A percentile compares a stretch with the other conserved stretches of the same genome.
Conservation (phyloP, 2,888 invertebrate genomes). For the Scaptomyza flava region DNA sequence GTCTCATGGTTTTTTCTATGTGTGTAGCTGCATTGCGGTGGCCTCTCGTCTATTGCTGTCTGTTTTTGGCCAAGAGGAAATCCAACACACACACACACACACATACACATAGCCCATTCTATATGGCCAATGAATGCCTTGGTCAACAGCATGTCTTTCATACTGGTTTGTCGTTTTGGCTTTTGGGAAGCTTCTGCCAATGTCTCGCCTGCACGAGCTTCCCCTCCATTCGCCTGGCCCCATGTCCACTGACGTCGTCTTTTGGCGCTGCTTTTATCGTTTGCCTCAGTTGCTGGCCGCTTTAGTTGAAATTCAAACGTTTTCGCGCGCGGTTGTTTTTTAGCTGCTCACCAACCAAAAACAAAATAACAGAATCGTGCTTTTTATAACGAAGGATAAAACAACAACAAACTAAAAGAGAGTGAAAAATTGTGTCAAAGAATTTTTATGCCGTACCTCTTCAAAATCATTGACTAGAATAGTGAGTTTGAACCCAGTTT, state of each 20-base stretch:
- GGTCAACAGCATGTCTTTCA: slow-evolving; percentile 47
- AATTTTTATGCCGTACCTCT: slow-evolving; percentile 20
- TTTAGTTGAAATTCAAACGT: slow-evolving; percentile 81
- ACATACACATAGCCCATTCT: slow-evolving; percentile 9
- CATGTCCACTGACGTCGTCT: slow-evolving; percentile 42
- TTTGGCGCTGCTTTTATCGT: slow-evolving; percentile 64
- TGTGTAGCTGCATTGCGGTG: neutral
- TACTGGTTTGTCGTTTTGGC: slow-evolving; percentile 69
- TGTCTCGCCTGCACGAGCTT: slow-evolving; percentile 38
- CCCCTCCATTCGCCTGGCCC: neutral
- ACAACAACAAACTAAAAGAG: slow-evolving; percentile 21
- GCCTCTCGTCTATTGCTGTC: slow-evolving; percentile 19
- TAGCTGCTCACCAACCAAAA: slow-evolving; percentile 12
- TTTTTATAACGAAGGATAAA: slow-evolving; percentile 42
- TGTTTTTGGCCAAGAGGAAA: slow-evolving; percentile 56
- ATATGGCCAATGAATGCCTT: slow-evolving; percentile 14
- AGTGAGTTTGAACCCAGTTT: slow-evolving; percentile 44
- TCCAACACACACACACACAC: slow-evolving; percentile 48
- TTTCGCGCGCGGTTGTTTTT: slow-evolving; percentile 75
- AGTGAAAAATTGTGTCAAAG: slow-evolving; percentile 52
- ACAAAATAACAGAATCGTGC: slow-evolving; percentile 22
- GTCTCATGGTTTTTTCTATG: neutral
- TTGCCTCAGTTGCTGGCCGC: slow-evolving; percentile 54
- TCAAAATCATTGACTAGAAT: slow-evolving; percentile 26
- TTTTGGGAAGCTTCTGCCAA: slow-evolving; percentile 70